Evolutionary conservation across 2,888 invertebrate species (phyloP), one percentile per base, ranked within the genome.

Genomic region (Pegoplata infirma): DNA sequence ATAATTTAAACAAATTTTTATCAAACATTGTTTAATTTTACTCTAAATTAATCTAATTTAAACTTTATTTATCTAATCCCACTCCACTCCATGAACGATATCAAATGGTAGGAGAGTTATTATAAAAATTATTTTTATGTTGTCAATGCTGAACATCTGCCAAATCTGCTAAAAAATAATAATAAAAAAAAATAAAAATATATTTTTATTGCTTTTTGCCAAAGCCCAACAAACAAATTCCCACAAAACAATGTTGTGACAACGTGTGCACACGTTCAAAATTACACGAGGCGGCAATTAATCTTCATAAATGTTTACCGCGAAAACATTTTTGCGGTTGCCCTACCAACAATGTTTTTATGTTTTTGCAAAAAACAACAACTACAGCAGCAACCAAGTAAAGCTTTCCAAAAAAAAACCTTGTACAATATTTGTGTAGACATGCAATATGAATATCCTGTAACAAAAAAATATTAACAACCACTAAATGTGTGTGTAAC

Each of bases 261-360:
- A 79, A 79, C 78, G 78, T 80, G 76, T 76, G 76, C 76, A 75
- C 80, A 80, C 76, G 72, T 79, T 79, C 74, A 66, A 71, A 74
- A 67, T 79, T 79, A 79, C 78, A 79, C 68, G 68, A 58, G 68
- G 76, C 82, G 76, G 73, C 82, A 81, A 82, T 82, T 82, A 81
- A 82, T 82, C 82, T 81, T 78, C 82, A 82, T 82, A 81, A 82
- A 82, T 81, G 82, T 80, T 82, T 61, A 82, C 82, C 81, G 81
- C 82, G 80, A 81, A 82, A 81, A 80, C 80, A 82, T 81, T 80
- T 81, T 76, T 82, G 82, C 76, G 82, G 82, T 81, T 76, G 59
- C 71, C 80, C 64, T 53, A 51, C 61, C 72, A 71, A 47, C 75
- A 75, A 72, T 71, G 23, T 76, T 53, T 51, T 66, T 49, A 5